Evolutionary conservation across 2,888 invertebrate genomes (phyloP), one percentile per base, ranked within the genome.

Genomic region (Allolobophora icterica): DNA sequence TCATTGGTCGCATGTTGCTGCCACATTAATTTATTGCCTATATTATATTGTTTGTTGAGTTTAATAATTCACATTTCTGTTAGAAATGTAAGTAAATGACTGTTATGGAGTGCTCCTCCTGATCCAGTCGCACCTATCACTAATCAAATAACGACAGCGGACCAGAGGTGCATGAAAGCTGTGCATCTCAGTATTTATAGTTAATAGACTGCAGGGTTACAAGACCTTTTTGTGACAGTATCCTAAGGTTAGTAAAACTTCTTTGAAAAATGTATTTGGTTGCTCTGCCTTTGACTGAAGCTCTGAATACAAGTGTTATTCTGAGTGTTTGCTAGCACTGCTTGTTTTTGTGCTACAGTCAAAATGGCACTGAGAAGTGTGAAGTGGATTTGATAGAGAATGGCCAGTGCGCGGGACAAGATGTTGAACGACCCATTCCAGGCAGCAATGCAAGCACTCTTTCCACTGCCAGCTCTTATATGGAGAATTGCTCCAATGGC

Each of bases 391-490:
- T 87, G 38, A 87, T 87, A 2, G 87, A 87, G n/a, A 87, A 35
- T 35, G 87, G 87, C 0, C 35, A 38, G 35, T 35, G 87, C 34
- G 13, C 87, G 0, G 87, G 35, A 21, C 87, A 87, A 38, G 71
- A 71, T 71, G 71, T 71, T 30, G 71, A 71, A 11, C 71, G 71
- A n/a, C 71, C 71, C 71, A 71, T 71, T 15, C 94, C 94, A 3
- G 94, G 94, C 30, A 94, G 94, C 92, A 94, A 94, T 89, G 92
- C 94, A 19, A 94, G 94, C 92, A 94, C 94, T 1, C 92, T 94
- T 91, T 94, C 95, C 19, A 92, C 93, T 15, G 94, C 93, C 45
- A 93, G 94, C 40, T 93, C 93, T 40, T 92, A 92, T 90, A 93
- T 93, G 19, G 94, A 94, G 92, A 93, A 93, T 89, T 94, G 94